Base-by-base conservation (phyloP, 2,888 invertebrate genomes). In the Bruchidius siliquastri region DNA sequence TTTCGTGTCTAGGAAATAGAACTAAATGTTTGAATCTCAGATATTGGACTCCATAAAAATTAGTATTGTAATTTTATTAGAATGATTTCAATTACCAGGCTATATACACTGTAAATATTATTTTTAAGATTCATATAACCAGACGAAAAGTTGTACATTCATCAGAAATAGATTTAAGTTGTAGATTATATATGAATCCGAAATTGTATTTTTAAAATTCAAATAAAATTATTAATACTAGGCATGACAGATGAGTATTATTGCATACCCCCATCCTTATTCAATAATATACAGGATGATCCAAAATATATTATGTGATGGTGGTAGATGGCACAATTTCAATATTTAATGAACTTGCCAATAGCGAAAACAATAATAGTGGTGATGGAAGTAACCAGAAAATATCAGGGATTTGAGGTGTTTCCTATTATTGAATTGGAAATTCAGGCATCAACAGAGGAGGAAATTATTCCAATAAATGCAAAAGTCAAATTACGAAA, bases 11-110 rank as follows among this genome's bases (percentile, higher is more conserved):
- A 49, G 49, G 49, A 49, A 49, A 49, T 49, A 49, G 49, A 49
- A 49, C 3, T 49, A 13, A 49, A 49, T 49, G 49, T 49, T 49
- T 49, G 13, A 49, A 49, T 49, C 49, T 49, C 49, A 49, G 75
- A 72, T 79, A 80, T 75, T 79, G 78, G 79, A 75, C 73, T 72
- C 72, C 71, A 71, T 70, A 74, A 49, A 49, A 49, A 49, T 49
- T 66, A 73, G 80, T 80, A 80, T 79, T 80, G 77, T 80, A 80
- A 80, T 80, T 80, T 80, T 80, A 80, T 80, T 80, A 78, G 80
- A 79, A 80, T 79, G 75, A 70, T 68, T 67, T 67, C 22, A 72
- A 49, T 13, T 49, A 3, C 49, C 49, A 49, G 49, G 49, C 49
- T 13, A 74, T 70, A 72, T 72, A 72, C 69, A 71, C 70, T 77